A percentile compares a stretch with the other conserved stretches of the same genome.
phyloP scores from a whole-genome alignment of 2,113 vertebrate species.

The Phyllopteryx taeniolatus region DNA sequence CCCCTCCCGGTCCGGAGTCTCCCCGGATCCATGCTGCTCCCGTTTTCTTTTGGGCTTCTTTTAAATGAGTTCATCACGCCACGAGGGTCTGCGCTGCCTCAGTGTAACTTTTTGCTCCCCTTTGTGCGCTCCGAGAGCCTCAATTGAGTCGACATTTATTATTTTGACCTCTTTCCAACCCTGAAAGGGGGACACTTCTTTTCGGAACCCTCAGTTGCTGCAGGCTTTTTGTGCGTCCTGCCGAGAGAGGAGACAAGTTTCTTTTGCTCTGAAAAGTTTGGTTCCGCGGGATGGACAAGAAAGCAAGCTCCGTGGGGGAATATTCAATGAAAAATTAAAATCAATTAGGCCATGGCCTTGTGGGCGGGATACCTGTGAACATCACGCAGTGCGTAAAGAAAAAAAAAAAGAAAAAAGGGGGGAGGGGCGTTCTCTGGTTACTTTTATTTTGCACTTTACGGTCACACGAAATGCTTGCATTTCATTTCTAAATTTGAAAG shows the following conservation, averaged over 20 bases:
- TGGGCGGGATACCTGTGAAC: conserved; percentile 68
- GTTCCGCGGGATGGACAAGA: conserved; percentile 71
- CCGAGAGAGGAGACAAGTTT: conserved; percentile 58
- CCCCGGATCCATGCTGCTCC: conserved; percentile 74
- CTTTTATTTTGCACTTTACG: conserved; percentile 37
- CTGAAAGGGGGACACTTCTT: conserved; percentile 74
- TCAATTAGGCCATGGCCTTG: conserved; percentile 80
- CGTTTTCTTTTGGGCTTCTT: conserved; percentile 73
- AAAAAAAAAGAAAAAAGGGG: neutral
- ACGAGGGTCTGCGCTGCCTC: conserved; percentile 74
- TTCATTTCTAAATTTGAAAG: neutral
- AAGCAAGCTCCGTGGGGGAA: conserved; percentile 67
- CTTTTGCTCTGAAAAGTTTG: conserved; percentile 71
- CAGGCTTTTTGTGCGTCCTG: conserved; percentile 71
- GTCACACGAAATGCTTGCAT: neutral
- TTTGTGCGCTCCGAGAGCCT: conserved; percentile 75
- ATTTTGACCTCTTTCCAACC: conserved; percentile 84
- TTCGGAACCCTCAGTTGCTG: conserved; percentile 76
- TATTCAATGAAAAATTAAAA: conserved; percentile 79
- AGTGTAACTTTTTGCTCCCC: conserved; percentile 79
- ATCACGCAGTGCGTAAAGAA: conserved; percentile 37
- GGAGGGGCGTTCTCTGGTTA: conserved; percentile 52
- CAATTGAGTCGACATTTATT: conserved; percentile 87
- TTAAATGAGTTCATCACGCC: conserved; percentile 83
- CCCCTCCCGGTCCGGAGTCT: conserved; percentile 60